Conservation (phyloP, 2,797 vertebrate genomes). For the Mycteria americana region DNA sequence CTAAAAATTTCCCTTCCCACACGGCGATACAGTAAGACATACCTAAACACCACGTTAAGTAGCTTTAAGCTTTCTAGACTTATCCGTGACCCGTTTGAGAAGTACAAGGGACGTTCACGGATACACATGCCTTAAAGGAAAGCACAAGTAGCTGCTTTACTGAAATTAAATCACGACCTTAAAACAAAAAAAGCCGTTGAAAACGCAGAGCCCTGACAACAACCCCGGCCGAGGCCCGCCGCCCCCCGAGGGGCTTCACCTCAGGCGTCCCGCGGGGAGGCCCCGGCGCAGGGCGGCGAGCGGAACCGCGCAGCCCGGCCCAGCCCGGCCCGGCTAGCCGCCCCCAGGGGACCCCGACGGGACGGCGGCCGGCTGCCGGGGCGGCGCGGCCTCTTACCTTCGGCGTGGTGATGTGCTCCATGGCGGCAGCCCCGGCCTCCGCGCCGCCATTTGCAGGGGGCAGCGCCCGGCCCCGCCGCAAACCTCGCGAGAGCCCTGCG, state of each 20-base stretch:
- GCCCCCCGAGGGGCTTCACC: not conserved
- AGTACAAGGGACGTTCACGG: rapidly evolving
- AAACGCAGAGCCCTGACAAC: too few relatives aligned
- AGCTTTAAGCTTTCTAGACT: not conserved
- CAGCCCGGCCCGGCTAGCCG: too few relatives aligned
- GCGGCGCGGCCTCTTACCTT: constrained; percentile 57
- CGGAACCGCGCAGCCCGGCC: not conserved
- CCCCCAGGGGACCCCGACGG: too few relatives aligned
- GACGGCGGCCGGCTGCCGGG: rapidly evolving
- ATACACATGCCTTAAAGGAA: not conserved
- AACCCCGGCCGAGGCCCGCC: not conserved
- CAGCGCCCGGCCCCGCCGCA: not conserved
- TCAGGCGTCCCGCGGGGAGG: not conserved
- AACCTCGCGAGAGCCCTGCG: not conserved
- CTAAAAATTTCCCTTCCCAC: not conserved
- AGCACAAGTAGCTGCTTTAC: rapidly evolving
- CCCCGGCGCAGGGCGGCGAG: not conserved
- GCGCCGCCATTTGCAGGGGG: not conserved
- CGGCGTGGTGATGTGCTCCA: constrained; percentile 78
- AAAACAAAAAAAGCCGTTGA: not conserved
- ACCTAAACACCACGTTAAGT: rapidly evolving
- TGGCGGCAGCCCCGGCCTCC: not conserved
- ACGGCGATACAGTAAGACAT: rapidly evolving
- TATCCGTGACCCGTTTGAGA: not conserved
- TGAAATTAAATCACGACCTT: not conserved